These are phyloP conservation scores for Linurgus olivaceus DNA, from an alignment of 2,797 vertebrate genomes.

Conservation along the genomic window DNA sequence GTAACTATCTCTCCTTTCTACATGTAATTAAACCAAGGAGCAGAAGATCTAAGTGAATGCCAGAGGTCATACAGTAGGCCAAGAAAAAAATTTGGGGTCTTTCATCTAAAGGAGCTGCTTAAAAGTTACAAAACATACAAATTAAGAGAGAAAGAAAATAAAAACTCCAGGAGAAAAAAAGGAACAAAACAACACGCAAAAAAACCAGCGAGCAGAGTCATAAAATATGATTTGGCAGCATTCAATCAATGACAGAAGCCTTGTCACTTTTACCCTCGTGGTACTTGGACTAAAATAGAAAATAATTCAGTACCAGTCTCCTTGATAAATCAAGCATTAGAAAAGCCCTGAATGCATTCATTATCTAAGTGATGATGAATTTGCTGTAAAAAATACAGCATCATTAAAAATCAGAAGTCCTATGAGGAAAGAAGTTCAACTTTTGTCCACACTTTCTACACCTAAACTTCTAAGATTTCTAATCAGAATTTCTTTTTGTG, in stretches of 20 bases:
- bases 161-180: background rate
- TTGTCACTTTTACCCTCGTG: constrained; percentile 44
- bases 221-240: constrained; percentile 63
- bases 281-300: constrained; percentile 65
- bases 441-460: background rate
- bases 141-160: background rate
- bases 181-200: fast-evolving
- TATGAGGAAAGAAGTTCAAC: background rate
- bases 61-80: background rate
- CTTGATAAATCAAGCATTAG: constrained; percentile 65
- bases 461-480: background rate
- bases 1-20: background rate
- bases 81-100: background rate
- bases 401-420: constrained; percentile 21
- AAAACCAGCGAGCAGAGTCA: background rate
- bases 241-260: constrained; percentile 45
- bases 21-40: background rate
- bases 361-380: constrained; percentile 67
- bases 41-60: background rate
- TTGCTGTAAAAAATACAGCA: constrained; percentile 57
- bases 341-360: constrained; percentile 67
- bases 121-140: background rate
- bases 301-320: constrained; percentile 18
- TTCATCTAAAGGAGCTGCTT: background rate
- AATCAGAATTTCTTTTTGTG: background rate